A percentile compares a stretch with the other conserved stretches of the same genome.
These are phyloP conservation scores for Drosophila anomelani DNA, from an alignment of 2,888 invertebrate genomes.

Conservation along the genomic window DNA sequence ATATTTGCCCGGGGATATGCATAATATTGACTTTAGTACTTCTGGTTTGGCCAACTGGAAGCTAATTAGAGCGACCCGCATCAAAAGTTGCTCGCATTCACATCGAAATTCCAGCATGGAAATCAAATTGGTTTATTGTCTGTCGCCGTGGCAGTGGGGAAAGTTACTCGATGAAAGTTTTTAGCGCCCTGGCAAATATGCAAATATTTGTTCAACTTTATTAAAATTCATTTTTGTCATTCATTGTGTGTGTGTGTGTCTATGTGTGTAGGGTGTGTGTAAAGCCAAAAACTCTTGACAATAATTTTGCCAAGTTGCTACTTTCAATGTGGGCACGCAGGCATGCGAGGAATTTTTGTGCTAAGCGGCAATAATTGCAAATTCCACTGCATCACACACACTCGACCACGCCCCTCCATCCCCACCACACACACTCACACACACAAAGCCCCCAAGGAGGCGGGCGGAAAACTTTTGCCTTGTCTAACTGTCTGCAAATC, in stretches of 20 bases:
- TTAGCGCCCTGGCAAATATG: conserved; percentile 71
- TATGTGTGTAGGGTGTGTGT: conserved; percentile 28
- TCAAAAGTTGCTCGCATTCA: conserved; percentile 62
- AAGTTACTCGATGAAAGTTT: conserved; percentile 77
- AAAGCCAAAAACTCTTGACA: conserved; percentile 69
- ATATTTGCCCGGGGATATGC: conserved; percentile 61
- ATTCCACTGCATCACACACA: conserved; percentile 69
- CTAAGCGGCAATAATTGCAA: conserved; percentile 80
- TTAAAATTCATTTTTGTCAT: conserved; percentile 81
- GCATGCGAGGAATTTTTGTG: conserved; percentile 70
- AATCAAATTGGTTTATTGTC: conserved; percentile 74
- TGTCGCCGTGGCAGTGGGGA: conserved; percentile 39
- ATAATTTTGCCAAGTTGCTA: conserved; percentile 75
- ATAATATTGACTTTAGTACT: conserved; percentile 68
- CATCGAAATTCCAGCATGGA: conserved; percentile 59
- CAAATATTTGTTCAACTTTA: conserved; percentile 78
- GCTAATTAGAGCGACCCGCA: conserved; percentile 77
- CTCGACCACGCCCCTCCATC: conserved; percentile 26
- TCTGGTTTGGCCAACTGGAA: conserved; percentile 45
- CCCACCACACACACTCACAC: conserved; percentile 10
- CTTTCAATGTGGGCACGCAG: conserved; percentile 66
- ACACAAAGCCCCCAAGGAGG: conserved; percentile 9
- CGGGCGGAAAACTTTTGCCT: conserved; percentile 59
- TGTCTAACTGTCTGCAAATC: conserved; percentile 81
- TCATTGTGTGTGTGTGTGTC: conserved; percentile 49